Conservation (phyloP, 2,888 invertebrate species). For the Oxycera nigricornis region DNA sequence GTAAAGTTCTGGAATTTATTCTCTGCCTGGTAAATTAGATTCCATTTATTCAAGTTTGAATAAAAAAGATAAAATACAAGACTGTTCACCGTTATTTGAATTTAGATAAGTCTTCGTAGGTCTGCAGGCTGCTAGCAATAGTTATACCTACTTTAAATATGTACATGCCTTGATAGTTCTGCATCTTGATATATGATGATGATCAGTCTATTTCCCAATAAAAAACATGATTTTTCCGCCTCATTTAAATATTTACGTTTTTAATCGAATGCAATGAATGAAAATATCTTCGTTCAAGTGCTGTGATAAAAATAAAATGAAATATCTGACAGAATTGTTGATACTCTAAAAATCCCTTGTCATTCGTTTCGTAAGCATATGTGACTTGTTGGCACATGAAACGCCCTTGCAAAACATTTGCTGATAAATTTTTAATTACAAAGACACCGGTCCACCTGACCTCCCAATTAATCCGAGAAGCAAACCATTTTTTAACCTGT, state of each 20-base stretch:
- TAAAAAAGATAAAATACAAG: not conserved
- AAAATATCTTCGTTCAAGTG: not conserved
- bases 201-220: no score
- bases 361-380: not conserved
- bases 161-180: no score
- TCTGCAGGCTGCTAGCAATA: no score
- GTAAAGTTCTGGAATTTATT: not conserved
- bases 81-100: no score
- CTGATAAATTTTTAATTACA: constrained; percentile 32
- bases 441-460: not conserved
- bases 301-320: not conserved
- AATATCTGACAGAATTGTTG: not conserved
- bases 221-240: no score
- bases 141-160: no score
- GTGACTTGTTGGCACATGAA: not conserved
- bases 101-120: no score
- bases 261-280: not conserved
- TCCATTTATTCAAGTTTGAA: not conserved
- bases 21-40: not conserved
- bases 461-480: not conserved
- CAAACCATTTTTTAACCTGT: no score
- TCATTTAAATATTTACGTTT: no score
- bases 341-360: not conserved
- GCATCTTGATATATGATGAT: no score
- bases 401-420: not conserved